Evolutionary conservation across 2,888 invertebrate genomes (phyloP), one percentile per base, ranked within the genome.

Genomic region (Chloroclystis v-ata): DNA sequence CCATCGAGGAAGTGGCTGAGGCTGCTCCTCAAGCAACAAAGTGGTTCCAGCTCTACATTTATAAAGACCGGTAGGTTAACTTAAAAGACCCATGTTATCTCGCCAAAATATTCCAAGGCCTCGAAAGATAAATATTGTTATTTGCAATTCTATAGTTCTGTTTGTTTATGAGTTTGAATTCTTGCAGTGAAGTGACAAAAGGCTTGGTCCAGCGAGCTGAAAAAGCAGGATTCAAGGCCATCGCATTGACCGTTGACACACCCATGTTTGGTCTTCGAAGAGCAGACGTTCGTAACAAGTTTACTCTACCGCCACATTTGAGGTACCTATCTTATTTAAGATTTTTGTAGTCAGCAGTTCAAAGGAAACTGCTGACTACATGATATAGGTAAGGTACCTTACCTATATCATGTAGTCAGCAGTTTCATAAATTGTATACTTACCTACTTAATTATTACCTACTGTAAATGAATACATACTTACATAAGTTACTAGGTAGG

Each of bases 31-130:
- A 90, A 9, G 92, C 91, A 0, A 83, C 91, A 11, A 95, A 95
- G 72, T 97, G 97, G 96, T 96, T 97, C 73, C 97, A 98, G 78
- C 89, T 98, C 0, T 98, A 97, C 72, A 93, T 98, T 57, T 97
- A 95, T 75, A 93, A 90, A 52, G 93, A 97, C 73, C 91, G 94
- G 93, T 93, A 70, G 41, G 42, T 38, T 3, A 5, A 28, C 28
- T 28, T 7, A 11, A 5, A 7, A 5, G 11, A 10, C 4, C 10
- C n/a, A 11, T 5, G n/a, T 5, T 28, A 2, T 2, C 11, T 28
- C 11, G 6, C 6, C 11, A 3, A 26, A 3, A 9, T 26, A 9
- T 28, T n/a, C n/a, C n/a, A n/a, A n/a, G n/a, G n/a, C n/a, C n/a
- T n/a, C n/a, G n/a, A n/a, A n/a, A n/a, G n/a, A n/a, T n/a, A n/a